Evolutionary conservation across 2,113 vertebrate species (phyloP).

Genomic region (Calyptommatus sinebrachiatus): DNA sequence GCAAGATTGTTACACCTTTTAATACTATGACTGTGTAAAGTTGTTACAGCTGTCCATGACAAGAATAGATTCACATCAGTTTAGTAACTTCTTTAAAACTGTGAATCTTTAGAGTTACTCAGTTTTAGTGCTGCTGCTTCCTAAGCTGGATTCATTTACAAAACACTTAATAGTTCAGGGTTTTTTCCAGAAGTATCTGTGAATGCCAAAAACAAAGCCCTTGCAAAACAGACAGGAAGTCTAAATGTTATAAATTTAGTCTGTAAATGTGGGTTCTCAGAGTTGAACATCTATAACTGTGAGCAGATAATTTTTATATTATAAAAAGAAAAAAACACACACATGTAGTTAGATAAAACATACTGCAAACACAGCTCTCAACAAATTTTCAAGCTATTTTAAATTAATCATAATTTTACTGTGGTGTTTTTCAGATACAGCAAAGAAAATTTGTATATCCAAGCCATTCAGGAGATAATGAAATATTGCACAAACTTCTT

Average conservation of each 20-base stretch:
- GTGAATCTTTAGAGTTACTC: slow-evolving; percentile 42
- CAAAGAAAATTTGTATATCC: slow-evolving; percentile 67
- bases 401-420: slow-evolving; percentile 78
- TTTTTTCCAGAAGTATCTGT: slow-evolving; percentile 24
- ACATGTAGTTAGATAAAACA: slow-evolving; percentile 65
- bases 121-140: slow-evolving; percentile 43
- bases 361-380: slow-evolving; percentile 53
- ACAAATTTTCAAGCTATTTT: slow-evolving; percentile 60
- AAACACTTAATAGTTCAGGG: slow-evolving; percentile 35
- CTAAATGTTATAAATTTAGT: slow-evolving; percentile 58
- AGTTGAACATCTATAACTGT: slow-evolving; percentile 63
- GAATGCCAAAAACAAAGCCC: slow-evolving; percentile 41
- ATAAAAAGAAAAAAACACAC: slow-evolving; percentile 55
- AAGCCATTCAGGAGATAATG: slow-evolving; percentile 76
- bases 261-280: slow-evolving; percentile 52
- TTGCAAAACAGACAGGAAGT: slow-evolving; percentile 32
- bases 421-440: slow-evolving; percentile 68
- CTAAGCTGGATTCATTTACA: slow-evolving; percentile 43
- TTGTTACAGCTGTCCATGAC: slow-evolving; percentile 29
- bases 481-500: slow-evolving; percentile 69
- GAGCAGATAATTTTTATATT: slow-evolving; percentile 68
- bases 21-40: slow-evolving; percentile 37
- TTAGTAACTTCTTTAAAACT: slow-evolving; percentile 38
- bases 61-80: slow-evolving; percentile 46
- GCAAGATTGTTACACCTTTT: slow-evolving; percentile 39